These are phyloP conservation scores for Lonchura striata DNA, from an alignment of 2,113 vertebrate species.

Conservation along the genomic window DNA sequence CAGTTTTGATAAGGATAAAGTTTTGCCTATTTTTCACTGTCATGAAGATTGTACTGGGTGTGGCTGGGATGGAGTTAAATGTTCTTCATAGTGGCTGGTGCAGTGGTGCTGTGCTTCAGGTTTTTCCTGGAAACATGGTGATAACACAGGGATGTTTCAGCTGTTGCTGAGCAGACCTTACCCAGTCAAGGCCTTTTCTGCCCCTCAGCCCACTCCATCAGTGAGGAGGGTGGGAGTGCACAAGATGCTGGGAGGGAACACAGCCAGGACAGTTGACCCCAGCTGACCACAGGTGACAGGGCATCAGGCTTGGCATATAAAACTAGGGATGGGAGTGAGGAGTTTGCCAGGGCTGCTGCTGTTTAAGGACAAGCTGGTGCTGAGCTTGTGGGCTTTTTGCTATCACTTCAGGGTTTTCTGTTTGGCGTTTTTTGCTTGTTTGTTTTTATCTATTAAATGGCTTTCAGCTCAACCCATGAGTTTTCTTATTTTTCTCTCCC, in stretches of 20 bases:
- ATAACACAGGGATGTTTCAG: fast-evolving
- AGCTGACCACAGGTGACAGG: not conserved
- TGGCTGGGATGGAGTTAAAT: not conserved
- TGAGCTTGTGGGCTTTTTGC: not conserved
- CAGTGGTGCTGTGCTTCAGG: not conserved
- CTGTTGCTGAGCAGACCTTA: not conserved
- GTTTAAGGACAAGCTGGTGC: not conserved
- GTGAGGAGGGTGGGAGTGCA: not conserved
- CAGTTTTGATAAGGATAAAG: not conserved
- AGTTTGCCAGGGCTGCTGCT: not conserved
- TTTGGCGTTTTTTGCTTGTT: not conserved
- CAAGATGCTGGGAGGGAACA: not conserved
- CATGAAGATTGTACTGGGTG: not conserved
- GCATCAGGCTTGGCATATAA: fast-evolving
- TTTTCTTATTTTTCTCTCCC: not conserved
- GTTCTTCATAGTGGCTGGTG: not conserved
- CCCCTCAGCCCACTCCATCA: not conserved
- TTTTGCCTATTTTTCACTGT: not conserved
- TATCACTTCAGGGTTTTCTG: not conserved
- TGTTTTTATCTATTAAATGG: not conserved
- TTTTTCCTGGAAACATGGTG: not conserved
- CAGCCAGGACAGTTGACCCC: not conserved
- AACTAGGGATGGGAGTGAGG: fast-evolving
- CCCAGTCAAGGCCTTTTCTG: not conserved
- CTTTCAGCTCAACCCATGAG: not conserved